A percentile compares a stretch with the other conserved stretches of the same genome.
phyloP scores from a whole-genome alignment of 2,113 vertebrate species.

The Elephantulus edwardii region DNA sequence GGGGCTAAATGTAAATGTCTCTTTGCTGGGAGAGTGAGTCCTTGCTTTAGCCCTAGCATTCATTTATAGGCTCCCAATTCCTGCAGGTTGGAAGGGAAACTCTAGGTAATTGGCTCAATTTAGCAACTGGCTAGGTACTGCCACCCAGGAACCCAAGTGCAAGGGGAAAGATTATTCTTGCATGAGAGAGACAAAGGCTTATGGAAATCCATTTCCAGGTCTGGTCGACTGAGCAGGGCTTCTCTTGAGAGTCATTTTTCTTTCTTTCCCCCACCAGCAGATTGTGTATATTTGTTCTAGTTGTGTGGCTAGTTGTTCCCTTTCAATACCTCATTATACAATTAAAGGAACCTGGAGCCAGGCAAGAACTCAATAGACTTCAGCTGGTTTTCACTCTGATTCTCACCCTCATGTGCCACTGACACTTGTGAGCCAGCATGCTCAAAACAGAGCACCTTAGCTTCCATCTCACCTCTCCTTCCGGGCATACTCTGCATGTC shows the following conservation, averaged over 20 bases:
- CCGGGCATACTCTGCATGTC: background rate
- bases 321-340: background rate
- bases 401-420: background rate
- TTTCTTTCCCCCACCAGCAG: background rate
- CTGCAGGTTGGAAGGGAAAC: background rate
- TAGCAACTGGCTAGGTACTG: background rate
- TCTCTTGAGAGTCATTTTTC: background rate
- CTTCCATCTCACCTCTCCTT: background rate
- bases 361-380: background rate
- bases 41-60: background rate
- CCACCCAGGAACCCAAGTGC: background rate
- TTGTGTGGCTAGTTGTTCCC: background rate
- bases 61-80: background rate
- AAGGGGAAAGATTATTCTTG: background rate
- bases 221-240: background rate
- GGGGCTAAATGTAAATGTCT: too few relatives aligned
- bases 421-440: background rate
- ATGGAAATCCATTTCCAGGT: background rate
- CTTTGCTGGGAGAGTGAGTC: rapidly evolving
- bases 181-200: too few relatives aligned
- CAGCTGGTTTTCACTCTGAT: background rate
- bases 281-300: background rate
- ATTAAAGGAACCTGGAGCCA: background rate
- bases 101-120: background rate
- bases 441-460: background rate